phyloP scores from a whole-genome alignment of 37 sponge, comb jelly and placozoan genomes.

The Agelas oroides region DNA sequence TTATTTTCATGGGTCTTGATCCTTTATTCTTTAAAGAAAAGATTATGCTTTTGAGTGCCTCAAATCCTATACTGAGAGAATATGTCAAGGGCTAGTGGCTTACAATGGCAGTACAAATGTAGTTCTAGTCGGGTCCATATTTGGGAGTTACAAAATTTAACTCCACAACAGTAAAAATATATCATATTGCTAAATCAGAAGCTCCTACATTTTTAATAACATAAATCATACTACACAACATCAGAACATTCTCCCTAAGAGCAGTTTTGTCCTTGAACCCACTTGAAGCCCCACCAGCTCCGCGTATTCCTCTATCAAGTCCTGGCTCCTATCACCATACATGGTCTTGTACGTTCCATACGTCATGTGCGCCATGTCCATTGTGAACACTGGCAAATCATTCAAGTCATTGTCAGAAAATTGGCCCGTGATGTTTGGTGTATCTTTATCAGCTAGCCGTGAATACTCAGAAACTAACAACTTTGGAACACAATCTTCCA shows the following conservation, averaged over 20 bases:
- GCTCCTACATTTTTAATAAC: too few relatives aligned
- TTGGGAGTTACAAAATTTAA: too few relatives aligned
- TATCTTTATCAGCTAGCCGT: conserved; percentile 45
- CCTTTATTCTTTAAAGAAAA: too few relatives aligned
- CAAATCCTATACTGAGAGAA: too few relatives aligned
- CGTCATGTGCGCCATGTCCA: background rate
- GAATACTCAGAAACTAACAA: conserved; percentile 67
- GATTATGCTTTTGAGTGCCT: too few relatives aligned
- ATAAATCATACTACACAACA: too few relatives aligned
- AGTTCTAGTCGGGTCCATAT: too few relatives aligned
- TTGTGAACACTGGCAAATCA: background rate
- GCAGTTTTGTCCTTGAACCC: conserved; percentile 9
- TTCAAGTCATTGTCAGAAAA: conserved; percentile 21
- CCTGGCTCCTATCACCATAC: background rate
- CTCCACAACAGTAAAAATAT: too few relatives aligned
- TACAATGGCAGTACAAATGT: too few relatives aligned
- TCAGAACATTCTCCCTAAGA: background rate
- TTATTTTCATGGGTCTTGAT: too few relatives aligned
- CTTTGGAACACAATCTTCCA: conserved; percentile 50
- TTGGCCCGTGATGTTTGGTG: background rate
- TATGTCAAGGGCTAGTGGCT: too few relatives aligned
- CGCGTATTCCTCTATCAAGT: conserved; percentile 30
- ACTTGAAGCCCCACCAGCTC: conserved; percentile 38
- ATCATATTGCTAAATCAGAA: too few relatives aligned
- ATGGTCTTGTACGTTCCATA: conserved; percentile 8